phyloP scores from a whole-genome alignment of 2,888 invertebrate species.

The Cecidostiba fungosa region DNA sequence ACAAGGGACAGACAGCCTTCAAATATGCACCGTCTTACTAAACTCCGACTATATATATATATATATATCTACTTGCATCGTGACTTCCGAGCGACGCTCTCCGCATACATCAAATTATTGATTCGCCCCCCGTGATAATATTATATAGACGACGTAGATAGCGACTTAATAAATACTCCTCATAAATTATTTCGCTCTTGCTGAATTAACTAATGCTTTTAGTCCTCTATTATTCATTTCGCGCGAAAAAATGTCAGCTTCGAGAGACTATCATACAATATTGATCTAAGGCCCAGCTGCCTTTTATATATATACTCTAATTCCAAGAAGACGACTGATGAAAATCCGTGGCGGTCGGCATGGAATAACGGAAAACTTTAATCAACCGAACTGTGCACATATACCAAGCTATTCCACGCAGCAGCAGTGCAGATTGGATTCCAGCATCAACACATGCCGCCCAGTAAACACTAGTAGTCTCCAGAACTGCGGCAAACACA shows the following conservation, averaged over 20 bases:
- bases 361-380: conserved; percentile 30
- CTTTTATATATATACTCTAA: too few relatives aligned
- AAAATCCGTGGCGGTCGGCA: neutral
- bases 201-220: too few relatives aligned
- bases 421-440: conserved; percentile 24
- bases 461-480: conserved; percentile 15
- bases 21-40: conserved; percentile 22
- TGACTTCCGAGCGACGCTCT: neutral
- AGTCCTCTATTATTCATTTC: too few relatives aligned
- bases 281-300: too few relatives aligned
- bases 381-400: conserved; percentile 30
- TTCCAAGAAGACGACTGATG: neutral
- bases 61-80: conserved; percentile 11
- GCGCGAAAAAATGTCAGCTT: too few relatives aligned
- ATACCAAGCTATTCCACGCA: neutral
- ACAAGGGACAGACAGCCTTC: neutral
- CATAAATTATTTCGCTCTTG: neutral
- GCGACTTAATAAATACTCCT: neutral
- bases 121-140: neutral
- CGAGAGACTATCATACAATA: too few relatives aligned
- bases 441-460: conserved; percentile 24
- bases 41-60: neutral
- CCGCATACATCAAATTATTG: neutral
- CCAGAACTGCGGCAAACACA: conserved; percentile 22
- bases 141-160: neutral